A percentile compares a stretch with the other conserved stretches of the same genome.
Evolutionary conservation across 2,113 vertebrate species (phyloP).

Genomic region (Phoenicopterus ruber): DNA sequence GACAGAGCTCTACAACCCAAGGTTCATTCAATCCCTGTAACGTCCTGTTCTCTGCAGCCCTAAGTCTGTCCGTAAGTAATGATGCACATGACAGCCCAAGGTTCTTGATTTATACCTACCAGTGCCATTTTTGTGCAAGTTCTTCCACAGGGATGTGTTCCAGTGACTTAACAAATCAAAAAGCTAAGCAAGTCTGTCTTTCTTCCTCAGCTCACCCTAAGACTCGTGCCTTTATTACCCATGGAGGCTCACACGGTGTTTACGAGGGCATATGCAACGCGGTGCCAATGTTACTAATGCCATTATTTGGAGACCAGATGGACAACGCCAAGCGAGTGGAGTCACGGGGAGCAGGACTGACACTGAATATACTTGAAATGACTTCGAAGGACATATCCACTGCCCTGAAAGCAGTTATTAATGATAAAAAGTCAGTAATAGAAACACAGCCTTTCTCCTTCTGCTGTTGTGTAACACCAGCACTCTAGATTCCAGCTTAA

Average conservation of each 20-base stretch:
- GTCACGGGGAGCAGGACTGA: conserved; percentile 78
- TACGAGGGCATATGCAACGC: conserved; percentile 92
- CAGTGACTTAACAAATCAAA: neutral
- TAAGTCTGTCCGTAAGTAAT: neutral
- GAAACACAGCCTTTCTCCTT: neutral
- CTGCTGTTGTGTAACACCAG: neutral
- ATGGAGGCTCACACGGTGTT: conserved; percentile 86
- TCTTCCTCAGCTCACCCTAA: conserved; percentile 82
- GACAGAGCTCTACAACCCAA: neutral
- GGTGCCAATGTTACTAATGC: conserved; percentile 90
- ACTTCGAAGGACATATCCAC: conserved; percentile 75
- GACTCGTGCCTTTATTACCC: conserved; percentile 89
- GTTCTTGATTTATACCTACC: neutral
- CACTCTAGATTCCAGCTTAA: neutral
- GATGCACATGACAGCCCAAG: neutral
- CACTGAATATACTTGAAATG: conserved; percentile 79
- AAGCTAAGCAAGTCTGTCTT: neutral
- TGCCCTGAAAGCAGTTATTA: conserved; percentile 83
- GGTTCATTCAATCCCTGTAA: neutral
- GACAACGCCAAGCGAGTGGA: conserved; percentile 84
- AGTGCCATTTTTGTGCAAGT: too few relatives aligned
- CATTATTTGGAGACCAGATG: conserved; percentile 84
- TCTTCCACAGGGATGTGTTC: neutral
- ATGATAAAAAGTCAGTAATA: conserved; percentile 80
- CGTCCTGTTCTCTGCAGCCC: neutral